A percentile compares a stretch with the other conserved stretches of the same genome.
phyloP scores from a whole-genome alignment of 1,140 invertebrate species.

The Leptinotarsa texana region DNA sequence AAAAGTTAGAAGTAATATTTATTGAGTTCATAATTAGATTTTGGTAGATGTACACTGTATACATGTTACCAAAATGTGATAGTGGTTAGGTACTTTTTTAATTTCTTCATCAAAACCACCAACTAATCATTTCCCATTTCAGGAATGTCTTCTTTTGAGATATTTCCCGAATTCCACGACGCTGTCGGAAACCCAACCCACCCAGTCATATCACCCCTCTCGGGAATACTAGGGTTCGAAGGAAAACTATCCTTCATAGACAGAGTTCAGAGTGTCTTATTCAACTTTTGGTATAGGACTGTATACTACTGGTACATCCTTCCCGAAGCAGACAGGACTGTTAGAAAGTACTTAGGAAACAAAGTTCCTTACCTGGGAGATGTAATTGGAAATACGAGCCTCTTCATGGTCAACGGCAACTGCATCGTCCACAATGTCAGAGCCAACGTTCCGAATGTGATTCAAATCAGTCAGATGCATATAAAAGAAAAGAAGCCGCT shows the following conservation, averaged over 20 bases:
- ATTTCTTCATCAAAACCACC: too few species aligned
- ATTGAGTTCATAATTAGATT: too few species aligned
- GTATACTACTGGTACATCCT: slow-evolving; percentile 37
- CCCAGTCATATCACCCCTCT: slow-evolving; percentile 9
- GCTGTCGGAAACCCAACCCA: slow-evolving; percentile 17
- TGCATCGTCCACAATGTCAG: slow-evolving; percentile 54
- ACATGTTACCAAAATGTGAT: too few species aligned
- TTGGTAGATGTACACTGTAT: too few species aligned
- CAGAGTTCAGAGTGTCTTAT: slow-evolving; percentile 46
- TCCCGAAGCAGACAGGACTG: slow-evolving; percentile 43
- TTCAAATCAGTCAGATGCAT: slow-evolving; percentile 60
- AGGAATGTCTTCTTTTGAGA: slow-evolving; percentile 52
- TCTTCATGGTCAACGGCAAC: slow-evolving; percentile 61
- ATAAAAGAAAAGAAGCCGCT: slow-evolving; percentile 51
- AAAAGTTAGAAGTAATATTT: too few species aligned
- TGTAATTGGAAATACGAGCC: slow-evolving; percentile 55
- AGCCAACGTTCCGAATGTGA: slow-evolving; percentile 55
- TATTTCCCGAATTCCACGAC: slow-evolving; percentile 42
- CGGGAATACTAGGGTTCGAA: neutral
- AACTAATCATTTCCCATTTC: slow-evolving; percentile 36
- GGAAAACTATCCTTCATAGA: slow-evolving; percentile 45
- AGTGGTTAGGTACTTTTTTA: too few species aligned
- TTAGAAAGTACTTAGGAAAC: slow-evolving; percentile 54
- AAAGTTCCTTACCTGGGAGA: slow-evolving; percentile 55
- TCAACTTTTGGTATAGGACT: slow-evolving; percentile 32